Conservation (phyloP, 2,113 vertebrate species). For the Psophia crepitans region DNA sequence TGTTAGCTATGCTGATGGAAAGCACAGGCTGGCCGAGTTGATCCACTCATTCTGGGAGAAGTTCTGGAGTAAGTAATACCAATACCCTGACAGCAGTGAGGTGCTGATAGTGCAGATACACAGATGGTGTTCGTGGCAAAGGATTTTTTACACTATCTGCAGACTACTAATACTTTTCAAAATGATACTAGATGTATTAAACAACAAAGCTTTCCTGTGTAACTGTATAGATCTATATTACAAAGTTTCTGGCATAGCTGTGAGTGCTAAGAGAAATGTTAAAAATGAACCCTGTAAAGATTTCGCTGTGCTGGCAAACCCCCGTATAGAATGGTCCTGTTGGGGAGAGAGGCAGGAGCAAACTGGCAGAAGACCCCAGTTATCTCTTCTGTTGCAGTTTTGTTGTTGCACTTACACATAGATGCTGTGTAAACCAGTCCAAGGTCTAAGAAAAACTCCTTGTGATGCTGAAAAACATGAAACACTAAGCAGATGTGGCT, state of each 20-base stretch:
- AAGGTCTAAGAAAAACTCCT: neutral
- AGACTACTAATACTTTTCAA: neutral
- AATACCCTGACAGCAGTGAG: neutral
- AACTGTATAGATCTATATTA: neutral
- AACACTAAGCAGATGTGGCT: slow-evolving; percentile 39
- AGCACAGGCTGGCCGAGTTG: neutral
- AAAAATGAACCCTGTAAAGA: neutral
- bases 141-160: neutral
- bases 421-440: neutral
- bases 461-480: neutral
- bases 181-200: neutral
- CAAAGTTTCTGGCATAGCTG: neutral
- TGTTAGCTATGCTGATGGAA: neutral
- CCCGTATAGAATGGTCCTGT: neutral
- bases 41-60: neutral
- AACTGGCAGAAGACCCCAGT: neutral
- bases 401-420: neutral
- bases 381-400: neutral
- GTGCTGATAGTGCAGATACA: neutral
- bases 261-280: neutral
- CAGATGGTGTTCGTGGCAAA: neutral
- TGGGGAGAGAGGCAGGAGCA: neutral
- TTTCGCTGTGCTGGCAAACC: neutral
- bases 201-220: neutral
- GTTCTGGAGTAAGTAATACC: neutral